Base-by-base conservation (phyloP, 64 coral and sea anemone genomes). In the Acropora tenuis region DNA sequence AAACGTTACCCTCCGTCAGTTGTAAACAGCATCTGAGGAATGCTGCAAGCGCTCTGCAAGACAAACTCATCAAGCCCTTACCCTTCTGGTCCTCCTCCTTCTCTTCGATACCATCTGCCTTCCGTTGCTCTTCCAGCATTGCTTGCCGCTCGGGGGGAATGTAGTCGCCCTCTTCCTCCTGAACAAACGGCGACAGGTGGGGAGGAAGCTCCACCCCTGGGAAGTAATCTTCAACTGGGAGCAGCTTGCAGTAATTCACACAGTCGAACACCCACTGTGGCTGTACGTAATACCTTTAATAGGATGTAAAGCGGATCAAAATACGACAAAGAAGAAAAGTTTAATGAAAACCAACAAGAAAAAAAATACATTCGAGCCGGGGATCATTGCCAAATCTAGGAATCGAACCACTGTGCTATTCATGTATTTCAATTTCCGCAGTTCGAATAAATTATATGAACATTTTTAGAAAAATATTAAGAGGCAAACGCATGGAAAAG, bases 161-260 rank as follows among this genome's bases (percentile, higher is more conserved):
- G 15, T 98, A 98, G 57, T 98, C 97, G 7, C 97, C 97, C n/a
- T 98, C 97, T 45, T 98, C 87, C 74, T 98, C 97, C 47, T 93
- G 77, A 40, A 98, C 97, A 85, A 98, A 98, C 7, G 96, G 96
- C 15, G 96, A 98, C 57, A 98, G 84, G 44, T 98, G 96, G 6
- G 96, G 96, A 0, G 96, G 96, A 0, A 98, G 71, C 17, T 90
- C 57, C 1, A 67, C 61, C 7, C 93, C 93, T 42, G 88, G 87
- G 80, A 98, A 95, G 57, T 98, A 98, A 71, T 98, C 96, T 13
- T 98, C 96, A 3, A 98, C 96, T 16, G 96, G 90, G 10, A 98
- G 83, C 17, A 98, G 94, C 16, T 95, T 95, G 30, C 88, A 68
- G 40, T 90, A 68, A 72, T 98, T 98, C 13, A 98, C 78, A 65